Conservation (phyloP, 2,888 invertebrate genomes). For the Congeria kusceri region DNA sequence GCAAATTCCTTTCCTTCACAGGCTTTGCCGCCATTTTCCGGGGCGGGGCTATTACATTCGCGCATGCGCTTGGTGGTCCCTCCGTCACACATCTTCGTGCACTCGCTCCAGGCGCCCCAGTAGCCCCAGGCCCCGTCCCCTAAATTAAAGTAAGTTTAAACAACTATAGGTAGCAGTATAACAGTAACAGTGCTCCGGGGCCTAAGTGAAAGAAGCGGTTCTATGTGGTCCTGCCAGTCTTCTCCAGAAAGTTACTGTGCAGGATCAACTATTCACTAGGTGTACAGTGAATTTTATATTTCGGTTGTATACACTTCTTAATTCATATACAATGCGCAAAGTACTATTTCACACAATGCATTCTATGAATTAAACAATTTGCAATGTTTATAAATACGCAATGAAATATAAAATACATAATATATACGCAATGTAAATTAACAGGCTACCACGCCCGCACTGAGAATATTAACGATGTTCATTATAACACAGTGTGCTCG, state of each 20-base stretch:
- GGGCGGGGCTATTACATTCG: constrained; percentile 56
- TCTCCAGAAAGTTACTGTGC: too few relatives aligned
- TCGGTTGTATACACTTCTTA: not conserved
- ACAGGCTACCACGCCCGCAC: too few relatives aligned
- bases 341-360: too few relatives aligned
- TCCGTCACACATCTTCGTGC: constrained; percentile 67
- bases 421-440: too few relatives aligned
- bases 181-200: not conserved
- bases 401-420: too few relatives aligned
- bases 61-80: constrained; percentile 60
- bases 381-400: too few relatives aligned
- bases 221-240: not conserved
- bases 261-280: too few relatives aligned
- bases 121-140: constrained; percentile 71
- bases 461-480: too few relatives aligned
- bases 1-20: constrained; percentile 66
- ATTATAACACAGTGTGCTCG: too few relatives aligned
- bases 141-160: constrained; percentile 29
- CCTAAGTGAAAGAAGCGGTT: not conserved
- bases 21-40: constrained; percentile 63
- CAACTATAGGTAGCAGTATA: not conserved
- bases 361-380: too few relatives aligned
- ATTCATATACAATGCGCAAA: not conserved
- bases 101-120: constrained; percentile 71
- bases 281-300: too few relatives aligned